These are phyloP conservation scores for Tauraco erythrolophus DNA, from an alignment of 2,113 vertebrate genomes.

Conservation along the genomic window DNA sequence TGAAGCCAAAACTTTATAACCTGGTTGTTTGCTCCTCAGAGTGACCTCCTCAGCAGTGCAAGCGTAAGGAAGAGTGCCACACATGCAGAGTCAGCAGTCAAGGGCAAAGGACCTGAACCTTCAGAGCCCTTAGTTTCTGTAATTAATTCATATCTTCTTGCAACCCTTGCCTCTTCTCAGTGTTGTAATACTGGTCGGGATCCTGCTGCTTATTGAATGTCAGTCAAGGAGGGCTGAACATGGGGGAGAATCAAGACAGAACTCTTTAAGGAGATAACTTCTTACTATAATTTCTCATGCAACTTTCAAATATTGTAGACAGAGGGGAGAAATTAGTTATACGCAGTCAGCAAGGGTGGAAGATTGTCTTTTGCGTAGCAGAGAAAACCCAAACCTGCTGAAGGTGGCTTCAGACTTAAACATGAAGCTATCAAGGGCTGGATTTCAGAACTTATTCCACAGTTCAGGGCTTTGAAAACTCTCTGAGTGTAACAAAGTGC, in stretches of 20 bases:
- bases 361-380: neutral
- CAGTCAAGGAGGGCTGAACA: neutral
- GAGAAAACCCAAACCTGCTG: neutral
- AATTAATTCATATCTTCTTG: neutral
- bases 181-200: neutral
- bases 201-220: neutral
- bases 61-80: neutral
- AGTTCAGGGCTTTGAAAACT: neutral
- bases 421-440: neutral
- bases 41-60: neutral
- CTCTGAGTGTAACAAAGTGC: neutral
- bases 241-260: neutral
- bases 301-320: neutral
- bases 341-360: neutral
- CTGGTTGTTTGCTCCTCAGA: neutral
- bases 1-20: neutral
- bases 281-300: neutral
- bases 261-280: neutral
- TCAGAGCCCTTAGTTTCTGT: rapidly evolving
- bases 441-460: neutral
- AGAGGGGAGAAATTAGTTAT: neutral
- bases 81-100: neutral
- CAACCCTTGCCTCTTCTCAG: neutral
- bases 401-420: neutral
- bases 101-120: neutral